Conservation (phyloP, 2,888 invertebrate species). For the Caenorhabditis angaria region DNA sequence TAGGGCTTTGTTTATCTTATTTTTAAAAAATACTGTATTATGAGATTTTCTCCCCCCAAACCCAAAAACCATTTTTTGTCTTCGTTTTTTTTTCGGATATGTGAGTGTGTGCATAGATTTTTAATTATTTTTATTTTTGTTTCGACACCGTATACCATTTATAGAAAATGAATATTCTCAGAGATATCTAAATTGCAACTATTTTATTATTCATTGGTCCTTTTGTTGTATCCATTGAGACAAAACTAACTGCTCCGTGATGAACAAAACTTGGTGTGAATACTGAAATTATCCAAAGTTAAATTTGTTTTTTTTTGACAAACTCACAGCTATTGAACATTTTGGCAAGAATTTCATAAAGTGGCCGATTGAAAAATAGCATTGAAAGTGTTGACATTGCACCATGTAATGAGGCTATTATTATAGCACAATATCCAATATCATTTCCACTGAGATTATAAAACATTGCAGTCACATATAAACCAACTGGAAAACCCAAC, state of each 20-base stretch:
- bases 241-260: no score
- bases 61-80: no score
- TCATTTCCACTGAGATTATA: slow-evolving; percentile 22
- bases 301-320: not conserved
- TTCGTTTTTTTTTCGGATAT: not conserved
- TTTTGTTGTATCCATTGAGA: no score
- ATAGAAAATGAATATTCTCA: not conserved
- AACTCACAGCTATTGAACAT: no score
- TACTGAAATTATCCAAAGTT: no score
- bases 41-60: not conserved
- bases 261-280: no score
- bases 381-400: slow-evolving; percentile 33
- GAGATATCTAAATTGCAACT: no score
- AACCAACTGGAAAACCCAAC: slow-evolving; percentile 26
- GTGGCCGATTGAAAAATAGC: slow-evolving; percentile 26
- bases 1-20: not conserved
- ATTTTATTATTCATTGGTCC: no score
- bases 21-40: slow-evolving; percentile 1
- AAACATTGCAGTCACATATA: slow-evolving; percentile 18
- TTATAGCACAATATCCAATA: slow-evolving; percentile 25
- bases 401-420: slow-evolving; percentile 30
- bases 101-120: slow-evolving; percentile 2
- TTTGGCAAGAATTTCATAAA: not conserved
- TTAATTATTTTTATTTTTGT: not conserved
- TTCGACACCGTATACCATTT: slow-evolving; percentile 1